These are phyloP conservation scores for Oncopodura yosiiana DNA, from an alignment of 1,140 invertebrate genomes.

Conservation along the genomic window DNA sequence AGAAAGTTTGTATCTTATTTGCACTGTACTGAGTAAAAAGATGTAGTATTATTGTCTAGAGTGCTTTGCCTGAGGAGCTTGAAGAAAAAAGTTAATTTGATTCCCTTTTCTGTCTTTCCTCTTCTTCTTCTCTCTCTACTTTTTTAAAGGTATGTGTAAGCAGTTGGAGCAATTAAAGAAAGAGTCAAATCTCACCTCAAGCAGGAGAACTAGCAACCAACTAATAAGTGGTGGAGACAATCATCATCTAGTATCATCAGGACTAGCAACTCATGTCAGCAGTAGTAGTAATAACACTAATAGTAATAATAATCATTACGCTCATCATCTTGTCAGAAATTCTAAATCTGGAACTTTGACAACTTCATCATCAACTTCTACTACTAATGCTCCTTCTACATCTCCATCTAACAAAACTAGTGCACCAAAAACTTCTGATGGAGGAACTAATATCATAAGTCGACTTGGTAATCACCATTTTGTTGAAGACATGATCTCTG, in stretches of 20 bases:
- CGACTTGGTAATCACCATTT: conserved; percentile 26
- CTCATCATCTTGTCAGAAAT: conserved; percentile 37
- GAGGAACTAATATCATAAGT: conserved; percentile 4
- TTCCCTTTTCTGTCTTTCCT: neutral
- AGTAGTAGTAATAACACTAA: conserved; percentile 2
- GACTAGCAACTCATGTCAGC: neutral
- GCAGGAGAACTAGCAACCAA: neutral
- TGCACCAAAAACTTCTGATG: too few species aligned
- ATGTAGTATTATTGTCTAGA: neutral
- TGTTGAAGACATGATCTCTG: conserved; percentile 21
- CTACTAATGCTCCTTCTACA: too few species aligned
- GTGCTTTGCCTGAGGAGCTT: neutral
- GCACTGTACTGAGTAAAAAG: neutral
- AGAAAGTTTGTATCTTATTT: neutral
- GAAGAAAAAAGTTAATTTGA: conserved; percentile 21
- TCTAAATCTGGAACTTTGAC: conserved; percentile 23
- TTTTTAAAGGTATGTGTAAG: conserved; percentile 56
- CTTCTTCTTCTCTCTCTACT: conserved; percentile 25
- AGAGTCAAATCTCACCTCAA: conserved; percentile 40
- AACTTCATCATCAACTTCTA: conserved; percentile 11
- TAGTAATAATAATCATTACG: conserved; percentile 19
- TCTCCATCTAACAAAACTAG: too few species aligned
- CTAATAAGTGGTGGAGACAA: neutral
- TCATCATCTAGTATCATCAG: neutral
- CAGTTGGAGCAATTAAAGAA: conserved; percentile 67